These are phyloP conservation scores for Pogonus chalceus DNA, from an alignment of 1,140 invertebrate species.

Conservation along the genomic window DNA sequence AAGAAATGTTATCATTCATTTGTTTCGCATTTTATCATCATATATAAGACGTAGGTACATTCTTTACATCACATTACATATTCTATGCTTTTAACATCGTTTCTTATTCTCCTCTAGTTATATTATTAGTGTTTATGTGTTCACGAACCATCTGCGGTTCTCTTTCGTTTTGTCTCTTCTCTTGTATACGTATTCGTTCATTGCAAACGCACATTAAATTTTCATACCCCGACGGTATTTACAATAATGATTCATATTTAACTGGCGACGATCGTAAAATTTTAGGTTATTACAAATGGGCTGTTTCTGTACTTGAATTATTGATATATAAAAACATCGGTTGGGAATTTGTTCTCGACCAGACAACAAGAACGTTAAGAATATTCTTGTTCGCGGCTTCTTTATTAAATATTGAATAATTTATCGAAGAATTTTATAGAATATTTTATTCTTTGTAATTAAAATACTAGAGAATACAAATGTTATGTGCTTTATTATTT, in stretches of 20 bases:
- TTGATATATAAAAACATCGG: conserved; percentile 4
- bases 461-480: no score
- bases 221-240: background rate
- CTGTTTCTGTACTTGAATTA: background rate
- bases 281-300: conserved; percentile 7
- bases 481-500: no score
- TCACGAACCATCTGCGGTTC: background rate
- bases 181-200: background rate
- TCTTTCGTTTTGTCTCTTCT: background rate
- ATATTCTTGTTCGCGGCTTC: no score
- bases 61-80: no score
- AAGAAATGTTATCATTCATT: no score
- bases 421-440: no score
- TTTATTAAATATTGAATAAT: no score
- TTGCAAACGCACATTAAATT: conserved; percentile 1
- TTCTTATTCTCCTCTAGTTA: background rate
- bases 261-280: conserved; percentile 4
- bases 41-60: no score
- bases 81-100: background rate
- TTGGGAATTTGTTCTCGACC: no score
- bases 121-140: background rate
- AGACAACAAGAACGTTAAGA: no score
- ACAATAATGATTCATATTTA: conserved; percentile 8
- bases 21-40: no score
- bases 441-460: no score